Conservation (phyloP, 2,797 vertebrate genomes). For the Lagodon rhomboides region DNA sequence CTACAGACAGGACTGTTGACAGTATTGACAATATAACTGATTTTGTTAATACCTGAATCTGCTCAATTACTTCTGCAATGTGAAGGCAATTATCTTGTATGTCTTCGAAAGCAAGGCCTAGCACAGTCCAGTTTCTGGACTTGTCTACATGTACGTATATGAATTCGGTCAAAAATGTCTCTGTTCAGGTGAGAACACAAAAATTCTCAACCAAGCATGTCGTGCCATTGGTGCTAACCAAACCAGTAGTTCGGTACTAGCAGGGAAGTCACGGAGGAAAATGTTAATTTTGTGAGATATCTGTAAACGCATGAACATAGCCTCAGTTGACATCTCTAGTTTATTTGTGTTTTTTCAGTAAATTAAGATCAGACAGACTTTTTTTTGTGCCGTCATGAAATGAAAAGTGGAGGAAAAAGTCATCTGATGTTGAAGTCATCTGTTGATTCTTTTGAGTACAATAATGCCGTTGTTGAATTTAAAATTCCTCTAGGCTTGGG, state of each 20-base stretch:
- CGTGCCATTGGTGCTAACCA: no score
- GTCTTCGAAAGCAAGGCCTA: constrained; percentile 33
- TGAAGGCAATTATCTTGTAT: constrained; percentile 51
- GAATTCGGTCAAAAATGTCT: no score
- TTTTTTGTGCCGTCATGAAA: constrained; percentile 5
- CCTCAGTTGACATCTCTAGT: constrained; percentile 40
- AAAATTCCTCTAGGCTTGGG: background rate
- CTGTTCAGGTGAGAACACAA: no score
- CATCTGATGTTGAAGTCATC: constrained; percentile 35
- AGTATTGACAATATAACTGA: constrained; percentile 43
- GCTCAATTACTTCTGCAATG: constrained; percentile 46
- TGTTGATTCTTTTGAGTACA: constrained; percentile 37
- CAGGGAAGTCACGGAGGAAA: no score
- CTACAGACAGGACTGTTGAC: constrained; percentile 40
- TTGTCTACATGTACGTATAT: no score
- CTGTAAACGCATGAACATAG: no score
- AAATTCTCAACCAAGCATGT: no score
- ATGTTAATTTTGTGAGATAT: no score
- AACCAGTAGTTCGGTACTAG: no score
- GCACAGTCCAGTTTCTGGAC: constrained; percentile 38
- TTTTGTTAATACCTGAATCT: constrained; percentile 53
- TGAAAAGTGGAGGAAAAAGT: constrained; percentile 34
- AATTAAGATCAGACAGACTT: constrained; percentile 52
- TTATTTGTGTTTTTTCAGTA: constrained; percentile 39
- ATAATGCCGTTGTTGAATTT: constrained; percentile 19